phyloP scores from a whole-genome alignment of 2,888 invertebrate genomes.

The Diarsia dahlii region DNA sequence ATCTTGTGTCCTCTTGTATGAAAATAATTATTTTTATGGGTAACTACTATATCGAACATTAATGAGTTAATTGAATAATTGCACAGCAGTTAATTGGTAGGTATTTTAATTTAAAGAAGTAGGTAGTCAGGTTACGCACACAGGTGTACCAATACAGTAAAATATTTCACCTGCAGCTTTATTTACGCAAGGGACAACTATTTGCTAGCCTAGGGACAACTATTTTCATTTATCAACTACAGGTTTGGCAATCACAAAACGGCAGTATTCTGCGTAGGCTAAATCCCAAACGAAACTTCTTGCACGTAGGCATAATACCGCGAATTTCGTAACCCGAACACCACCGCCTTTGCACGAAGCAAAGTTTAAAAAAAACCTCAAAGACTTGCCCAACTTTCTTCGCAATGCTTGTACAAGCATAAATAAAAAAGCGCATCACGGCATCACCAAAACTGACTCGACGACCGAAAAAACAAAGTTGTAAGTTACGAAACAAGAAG shows the following conservation, averaged over 20 bases:
- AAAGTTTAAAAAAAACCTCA: slow-evolving; percentile 46
- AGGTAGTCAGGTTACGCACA: slow-evolving; percentile 19
- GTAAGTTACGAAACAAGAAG: slow-evolving; percentile 86
- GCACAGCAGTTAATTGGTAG: slow-evolving; percentile 36
- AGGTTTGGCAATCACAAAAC: slow-evolving; percentile 63
- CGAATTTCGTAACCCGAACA: slow-evolving; percentile 59
- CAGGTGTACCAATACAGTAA: slow-evolving; percentile 37
- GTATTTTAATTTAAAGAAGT: slow-evolving; percentile 40
- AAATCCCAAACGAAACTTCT: slow-evolving; percentile 46
- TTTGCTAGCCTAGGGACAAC: slow-evolving; percentile 19
- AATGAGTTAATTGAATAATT: slow-evolving; percentile 57
- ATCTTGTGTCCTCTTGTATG: slow-evolving; percentile 29
- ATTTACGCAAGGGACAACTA: slow-evolving; percentile 55
- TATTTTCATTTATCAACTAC: slow-evolving; percentile 52
- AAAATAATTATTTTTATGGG: slow-evolving; percentile 24
- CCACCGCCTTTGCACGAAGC: slow-evolving; percentile 28
- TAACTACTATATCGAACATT: slow-evolving; percentile 16
- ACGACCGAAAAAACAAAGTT: slow-evolving; percentile 72
- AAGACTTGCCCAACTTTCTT: slow-evolving; percentile 58
- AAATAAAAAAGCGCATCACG: slow-evolving; percentile 69
- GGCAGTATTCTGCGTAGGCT: slow-evolving; percentile 67
- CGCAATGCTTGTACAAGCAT: slow-evolving; percentile 50
- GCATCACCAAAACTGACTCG: slow-evolving; percentile 63
- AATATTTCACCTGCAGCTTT: slow-evolving; percentile 60
- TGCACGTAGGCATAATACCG: slow-evolving; percentile 48